Evolutionary conservation across 2,113 vertebrate species (phyloP).

Genomic region (Otus sunia): DNA sequence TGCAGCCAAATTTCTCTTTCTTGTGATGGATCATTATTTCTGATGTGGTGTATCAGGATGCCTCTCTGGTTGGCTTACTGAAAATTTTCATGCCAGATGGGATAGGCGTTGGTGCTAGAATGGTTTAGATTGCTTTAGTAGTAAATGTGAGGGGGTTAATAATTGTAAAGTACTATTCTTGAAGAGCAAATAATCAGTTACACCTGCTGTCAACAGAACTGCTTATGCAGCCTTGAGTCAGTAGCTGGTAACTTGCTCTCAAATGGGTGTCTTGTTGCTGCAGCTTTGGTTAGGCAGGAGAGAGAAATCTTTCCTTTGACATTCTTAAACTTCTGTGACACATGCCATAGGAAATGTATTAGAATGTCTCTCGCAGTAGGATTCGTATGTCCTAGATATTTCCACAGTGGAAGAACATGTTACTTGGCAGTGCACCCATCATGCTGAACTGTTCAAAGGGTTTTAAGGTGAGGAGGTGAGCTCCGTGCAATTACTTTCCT

Average conservation of each 20-base stretch:
- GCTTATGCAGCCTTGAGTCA: background rate
- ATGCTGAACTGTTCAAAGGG: background rate
- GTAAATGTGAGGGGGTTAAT: background rate
- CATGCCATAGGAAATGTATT: background rate
- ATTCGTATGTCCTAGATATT: fast-evolving
- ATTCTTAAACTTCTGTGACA: background rate
- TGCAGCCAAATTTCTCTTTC: background rate
- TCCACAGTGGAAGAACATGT: background rate
- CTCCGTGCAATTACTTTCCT: background rate
- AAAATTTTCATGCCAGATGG: background rate
- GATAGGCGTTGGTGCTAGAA: background rate
- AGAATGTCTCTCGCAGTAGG: background rate
- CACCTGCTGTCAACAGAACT: background rate
- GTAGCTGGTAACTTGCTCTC: background rate
- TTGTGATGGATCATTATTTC: background rate
- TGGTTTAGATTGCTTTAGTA: background rate
- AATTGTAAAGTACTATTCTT: background rate
- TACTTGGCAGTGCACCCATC: background rate
- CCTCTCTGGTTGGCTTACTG: background rate
- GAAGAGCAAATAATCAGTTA: background rate
- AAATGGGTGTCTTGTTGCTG: background rate
- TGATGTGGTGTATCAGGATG: background rate
- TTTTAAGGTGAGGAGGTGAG: background rate
- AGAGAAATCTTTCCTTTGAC: background rate
- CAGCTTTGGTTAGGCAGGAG: background rate